Conservation (phyloP, 2,888 invertebrate genomes). For the Sphaerophoria rueppellii region DNA sequence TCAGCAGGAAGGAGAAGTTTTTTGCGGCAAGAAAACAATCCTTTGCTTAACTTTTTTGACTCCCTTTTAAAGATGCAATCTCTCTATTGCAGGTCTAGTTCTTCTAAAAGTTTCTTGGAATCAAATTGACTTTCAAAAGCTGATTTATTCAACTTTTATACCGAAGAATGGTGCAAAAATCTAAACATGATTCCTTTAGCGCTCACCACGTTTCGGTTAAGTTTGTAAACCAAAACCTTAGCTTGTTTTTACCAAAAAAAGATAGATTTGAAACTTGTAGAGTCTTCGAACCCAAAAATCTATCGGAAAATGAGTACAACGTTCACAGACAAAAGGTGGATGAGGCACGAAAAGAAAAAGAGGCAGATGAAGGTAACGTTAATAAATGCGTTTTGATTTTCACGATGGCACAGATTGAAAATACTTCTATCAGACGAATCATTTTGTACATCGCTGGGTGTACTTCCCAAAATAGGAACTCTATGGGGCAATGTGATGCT, state of each 20-base stretch:
- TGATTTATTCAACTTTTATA: constrained; percentile 18
- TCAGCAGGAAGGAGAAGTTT: constrained; percentile 7
- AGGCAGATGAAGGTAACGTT: background rate
- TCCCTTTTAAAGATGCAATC: constrained; percentile 10
- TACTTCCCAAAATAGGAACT: too few species aligned
- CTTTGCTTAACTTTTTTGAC: constrained; percentile 9
- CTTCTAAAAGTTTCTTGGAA: constrained; percentile 24
- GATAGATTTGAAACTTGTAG: constrained; percentile 7
- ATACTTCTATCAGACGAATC: too few species aligned
- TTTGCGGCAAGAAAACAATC: constrained; percentile 4
- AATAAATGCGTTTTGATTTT: background rate
- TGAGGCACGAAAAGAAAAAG: constrained; percentile 2
- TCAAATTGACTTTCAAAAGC: constrained; percentile 21
- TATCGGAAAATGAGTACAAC: background rate
- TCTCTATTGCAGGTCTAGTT: constrained; percentile 22
- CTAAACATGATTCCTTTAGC: constrained; percentile 18
- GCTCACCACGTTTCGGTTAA: constrained; percentile 14
- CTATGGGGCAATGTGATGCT: background rate
- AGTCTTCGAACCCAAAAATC: background rate
- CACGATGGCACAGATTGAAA: constrained; percentile 80
- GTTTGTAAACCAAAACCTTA: constrained; percentile 17
- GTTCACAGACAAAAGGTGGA: background rate
- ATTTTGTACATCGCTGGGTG: too few species aligned
- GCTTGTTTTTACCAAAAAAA: constrained; percentile 1
- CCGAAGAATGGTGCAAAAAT: constrained; percentile 29